Percentiles rank a stretch among this genome's conserved stretches.
phyloP scores from a whole-genome alignment of 2,113 vertebrate genomes.

The Sinocyclocheilus rhinocerous region DNA sequence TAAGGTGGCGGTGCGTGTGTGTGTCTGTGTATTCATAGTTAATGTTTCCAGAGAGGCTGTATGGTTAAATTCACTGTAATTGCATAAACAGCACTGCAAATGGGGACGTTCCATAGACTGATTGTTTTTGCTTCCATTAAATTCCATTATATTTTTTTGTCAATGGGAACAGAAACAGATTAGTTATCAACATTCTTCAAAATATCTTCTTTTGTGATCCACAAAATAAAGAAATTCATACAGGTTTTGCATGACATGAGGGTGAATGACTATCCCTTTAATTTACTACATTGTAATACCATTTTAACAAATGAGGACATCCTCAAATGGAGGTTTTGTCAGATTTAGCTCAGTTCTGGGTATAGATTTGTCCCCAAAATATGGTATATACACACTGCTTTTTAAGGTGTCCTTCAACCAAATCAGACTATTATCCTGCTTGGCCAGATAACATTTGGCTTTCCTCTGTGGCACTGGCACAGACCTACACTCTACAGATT shows the following conservation, averaged over 20 bases:
- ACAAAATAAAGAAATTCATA: neutral
- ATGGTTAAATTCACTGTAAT: neutral
- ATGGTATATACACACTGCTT: neutral
- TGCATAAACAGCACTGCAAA: neutral
- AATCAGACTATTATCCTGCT: slow-evolving; percentile 4
- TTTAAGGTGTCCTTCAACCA: neutral
- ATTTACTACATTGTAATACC: neutral
- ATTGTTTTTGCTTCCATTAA: neutral
- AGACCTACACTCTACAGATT: neutral
- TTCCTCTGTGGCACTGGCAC: neutral
- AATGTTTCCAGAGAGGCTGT: neutral
- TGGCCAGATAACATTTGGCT: neutral
- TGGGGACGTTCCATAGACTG: no score
- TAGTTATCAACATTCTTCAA: neutral
- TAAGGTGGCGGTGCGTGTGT: neutral
- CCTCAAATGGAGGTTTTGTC: neutral
- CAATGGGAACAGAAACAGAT: neutral
- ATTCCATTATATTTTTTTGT: neutral
- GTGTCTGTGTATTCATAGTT: neutral
- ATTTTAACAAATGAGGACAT: neutral
- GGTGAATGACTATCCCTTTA: neutral
- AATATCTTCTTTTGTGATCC: neutral
- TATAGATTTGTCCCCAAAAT: neutral
- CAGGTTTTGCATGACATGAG: neutral
- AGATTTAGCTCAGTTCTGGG: neutral